A percentile compares a stretch with the other conserved stretches of the same genome.
Conservation (phyloP, 2,113 vertebrate genomes). For the Laticauda laticaudata region DNA sequence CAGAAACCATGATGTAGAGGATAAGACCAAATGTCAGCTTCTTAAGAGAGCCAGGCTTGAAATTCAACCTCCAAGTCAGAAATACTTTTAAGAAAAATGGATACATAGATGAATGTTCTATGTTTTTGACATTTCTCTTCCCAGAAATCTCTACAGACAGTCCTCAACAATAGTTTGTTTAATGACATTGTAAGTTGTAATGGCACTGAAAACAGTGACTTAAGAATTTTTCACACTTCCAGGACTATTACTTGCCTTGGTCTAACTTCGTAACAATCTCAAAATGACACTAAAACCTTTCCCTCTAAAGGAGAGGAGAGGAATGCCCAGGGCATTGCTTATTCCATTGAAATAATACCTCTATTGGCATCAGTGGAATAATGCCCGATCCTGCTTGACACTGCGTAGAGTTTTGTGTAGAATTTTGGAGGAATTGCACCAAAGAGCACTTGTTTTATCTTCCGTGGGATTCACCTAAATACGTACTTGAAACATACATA, state of each 20-base stretch:
- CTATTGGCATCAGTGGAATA: background rate
- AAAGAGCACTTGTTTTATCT: background rate
- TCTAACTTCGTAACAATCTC: background rate
- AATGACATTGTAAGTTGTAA: background rate
- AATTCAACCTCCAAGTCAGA: background rate
- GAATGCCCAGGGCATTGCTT: background rate
- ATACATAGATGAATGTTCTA: background rate
- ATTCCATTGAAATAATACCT: background rate
- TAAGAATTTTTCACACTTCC: background rate
- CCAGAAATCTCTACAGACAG: background rate
- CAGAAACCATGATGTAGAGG: background rate
- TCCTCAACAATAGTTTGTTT: background rate
- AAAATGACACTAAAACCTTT: background rate
- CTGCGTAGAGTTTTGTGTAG: background rate
- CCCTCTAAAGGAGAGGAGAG: background rate
- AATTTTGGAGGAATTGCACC: background rate
- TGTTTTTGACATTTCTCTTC: background rate
- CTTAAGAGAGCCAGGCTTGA: background rate
- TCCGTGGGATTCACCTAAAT: background rate
- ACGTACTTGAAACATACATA: background rate
- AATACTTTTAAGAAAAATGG: background rate
- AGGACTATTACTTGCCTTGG: background rate
- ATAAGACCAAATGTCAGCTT: background rate
- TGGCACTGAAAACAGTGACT: background rate
- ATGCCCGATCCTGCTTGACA: background rate